phyloP scores from a whole-genome alignment of 2,113 vertebrate genomes.

The Pyxicephalus adspersus region DNA sequence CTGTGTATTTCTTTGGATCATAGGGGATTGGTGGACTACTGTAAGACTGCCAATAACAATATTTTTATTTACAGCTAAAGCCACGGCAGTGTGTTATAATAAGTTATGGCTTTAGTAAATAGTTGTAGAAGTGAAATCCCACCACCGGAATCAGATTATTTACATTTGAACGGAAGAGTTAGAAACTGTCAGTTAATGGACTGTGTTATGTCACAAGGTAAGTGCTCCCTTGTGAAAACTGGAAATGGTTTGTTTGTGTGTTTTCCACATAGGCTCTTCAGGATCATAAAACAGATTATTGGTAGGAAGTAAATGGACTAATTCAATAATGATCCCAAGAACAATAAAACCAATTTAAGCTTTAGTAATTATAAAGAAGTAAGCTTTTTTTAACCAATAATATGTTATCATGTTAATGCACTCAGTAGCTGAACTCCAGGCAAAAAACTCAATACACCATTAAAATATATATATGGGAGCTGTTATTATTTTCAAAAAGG shows the following conservation, averaged over 20 bases:
- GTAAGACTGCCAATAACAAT: not conserved
- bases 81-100: not conserved
- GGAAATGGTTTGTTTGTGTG: not conserved
- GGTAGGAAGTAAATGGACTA: no score
- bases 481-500: no score
- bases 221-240: constrained; percentile 5
- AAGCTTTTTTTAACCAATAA: no score
- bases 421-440: no score
- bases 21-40: not conserved
- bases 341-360: no score
- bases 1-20: constrained; percentile 15
- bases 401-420: no score
- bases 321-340: no score
- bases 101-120: not conserved
- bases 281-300: no score
- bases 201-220: constrained; percentile 2
- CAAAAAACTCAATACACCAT: no score
- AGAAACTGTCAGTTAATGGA: constrained; percentile 14
- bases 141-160: constrained; percentile 2
- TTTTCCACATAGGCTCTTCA: no score
- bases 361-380: no score
- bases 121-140: not conserved
- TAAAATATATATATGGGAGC: no score
- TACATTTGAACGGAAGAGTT: constrained; percentile 6
- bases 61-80: constrained; percentile 1